These are phyloP conservation scores for Cactoblastis cactorum DNA, from an alignment of 2,888 invertebrate genomes.

Conservation along the genomic window DNA sequence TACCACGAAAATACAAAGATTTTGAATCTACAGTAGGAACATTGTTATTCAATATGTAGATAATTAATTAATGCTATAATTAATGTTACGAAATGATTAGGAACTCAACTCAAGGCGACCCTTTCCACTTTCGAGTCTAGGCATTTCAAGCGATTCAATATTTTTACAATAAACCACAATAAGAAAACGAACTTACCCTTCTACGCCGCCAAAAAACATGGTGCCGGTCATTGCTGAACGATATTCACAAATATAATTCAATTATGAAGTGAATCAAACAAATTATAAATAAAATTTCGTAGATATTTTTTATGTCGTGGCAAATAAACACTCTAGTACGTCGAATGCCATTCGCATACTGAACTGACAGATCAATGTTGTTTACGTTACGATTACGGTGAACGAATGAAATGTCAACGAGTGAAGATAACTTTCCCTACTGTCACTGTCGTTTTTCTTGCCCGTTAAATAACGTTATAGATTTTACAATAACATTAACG, in stretches of 20 bases:
- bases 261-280: neutral
- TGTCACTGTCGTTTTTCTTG: neutral
- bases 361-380: neutral
- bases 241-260: neutral
- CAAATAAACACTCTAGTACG: constrained; percentile 1
- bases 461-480: neutral
- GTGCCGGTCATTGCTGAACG: constrained; percentile 2
- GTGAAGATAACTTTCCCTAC: neutral
- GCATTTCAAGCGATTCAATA: constrained; percentile 24
- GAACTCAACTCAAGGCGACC: constrained; percentile 56
- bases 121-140: constrained; percentile 61
- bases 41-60: neutral
- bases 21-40: neutral
- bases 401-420: constrained; percentile 16
- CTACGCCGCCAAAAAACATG: constrained; percentile 66
- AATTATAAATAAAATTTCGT: constrained; percentile 7
- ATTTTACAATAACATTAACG: neutral
- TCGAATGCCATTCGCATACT: constrained; percentile 15
- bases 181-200: constrained; percentile 52
- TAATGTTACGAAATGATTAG: constrained; percentile 44
- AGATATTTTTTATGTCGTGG: neutral
- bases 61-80: constrained; percentile 7
- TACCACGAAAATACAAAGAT: neutral
- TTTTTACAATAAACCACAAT: constrained; percentile 18
- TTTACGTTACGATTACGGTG: neutral